Conservation (phyloP, 2,888 invertebrate species). For the Leptopterna dolabrata region DNA sequence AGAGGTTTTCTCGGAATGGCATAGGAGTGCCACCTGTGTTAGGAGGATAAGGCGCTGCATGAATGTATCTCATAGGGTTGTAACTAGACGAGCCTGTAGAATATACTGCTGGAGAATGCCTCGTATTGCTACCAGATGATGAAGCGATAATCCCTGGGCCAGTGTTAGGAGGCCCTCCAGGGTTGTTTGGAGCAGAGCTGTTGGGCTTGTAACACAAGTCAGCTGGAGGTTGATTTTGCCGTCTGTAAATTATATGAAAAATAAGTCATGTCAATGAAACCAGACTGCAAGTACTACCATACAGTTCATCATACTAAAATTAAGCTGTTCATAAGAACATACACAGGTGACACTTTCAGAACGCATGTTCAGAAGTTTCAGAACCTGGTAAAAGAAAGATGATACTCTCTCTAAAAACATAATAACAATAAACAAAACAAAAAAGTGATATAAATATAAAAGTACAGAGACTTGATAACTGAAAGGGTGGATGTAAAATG, state of each 20-base stretch:
- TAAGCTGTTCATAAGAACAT: too few species aligned
- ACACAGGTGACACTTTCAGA: too few species aligned
- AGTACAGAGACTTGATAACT: too few species aligned
- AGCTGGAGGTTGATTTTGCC: conserved; percentile 42
- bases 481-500: too few species aligned
- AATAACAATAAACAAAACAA: too few species aligned
- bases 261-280: neutral
- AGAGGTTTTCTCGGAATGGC: conserved; percentile 36
- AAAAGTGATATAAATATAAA: too few species aligned
- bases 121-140: conserved; percentile 33
- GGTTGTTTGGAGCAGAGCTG: conserved; percentile 8
- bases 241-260: conserved; percentile 1
- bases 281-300: neutral
- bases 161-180: conserved; percentile 8
- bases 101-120: conserved; percentile 55
- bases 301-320: too few species aligned
- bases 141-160: conserved; percentile 35
- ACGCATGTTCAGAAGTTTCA: too few species aligned
- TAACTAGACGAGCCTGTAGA: conserved; percentile 52
- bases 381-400: too few species aligned
- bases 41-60: conserved; percentile 51
- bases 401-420: too few species aligned
- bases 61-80: conserved; percentile 58
- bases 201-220: conserved; percentile 50
- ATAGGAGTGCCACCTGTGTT: conserved; percentile 53